Percentiles rank a stretch among this genome's conserved stretches.
Conservation (phyloP, 2,888 invertebrate species). For the Alloscopus bannaensis region DNA sequence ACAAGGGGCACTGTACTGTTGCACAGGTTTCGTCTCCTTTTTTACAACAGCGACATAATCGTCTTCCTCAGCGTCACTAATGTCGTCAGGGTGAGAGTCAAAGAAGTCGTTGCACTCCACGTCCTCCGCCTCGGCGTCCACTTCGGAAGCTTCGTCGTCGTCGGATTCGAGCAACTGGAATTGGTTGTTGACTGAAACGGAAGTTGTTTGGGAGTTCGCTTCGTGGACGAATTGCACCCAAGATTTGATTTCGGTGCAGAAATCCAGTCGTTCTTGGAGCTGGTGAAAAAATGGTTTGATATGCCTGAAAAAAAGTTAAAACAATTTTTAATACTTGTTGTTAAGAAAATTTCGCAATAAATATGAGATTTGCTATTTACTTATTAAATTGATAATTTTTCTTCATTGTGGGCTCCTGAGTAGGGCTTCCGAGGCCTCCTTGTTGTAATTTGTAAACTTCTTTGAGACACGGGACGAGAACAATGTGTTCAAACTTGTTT, state of each 20-base stretch:
- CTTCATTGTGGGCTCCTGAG: constrained; percentile 12
- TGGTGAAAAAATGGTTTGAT: constrained; percentile 34
- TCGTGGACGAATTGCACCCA: constrained; percentile 38
- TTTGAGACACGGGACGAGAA: constrained; percentile 50
- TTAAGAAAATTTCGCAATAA: neutral
- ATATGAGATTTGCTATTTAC: constrained; percentile 17
- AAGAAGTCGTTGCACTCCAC: neutral
- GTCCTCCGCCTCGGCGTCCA: neutral
- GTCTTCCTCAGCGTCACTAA: neutral
- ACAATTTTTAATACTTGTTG: neutral
- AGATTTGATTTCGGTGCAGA: constrained; percentile 31
- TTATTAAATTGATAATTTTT: constrained; percentile 37
- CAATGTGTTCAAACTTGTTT: constrained; percentile 31
- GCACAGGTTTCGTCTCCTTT: neutral
- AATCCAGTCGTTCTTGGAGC: constrained; percentile 21
- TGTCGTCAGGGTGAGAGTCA: neutral
- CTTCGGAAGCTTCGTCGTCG: neutral
- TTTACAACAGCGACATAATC: neutral
- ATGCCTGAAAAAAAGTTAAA: constrained; percentile 18
- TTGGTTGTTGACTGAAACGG: neutral
- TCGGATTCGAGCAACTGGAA: neutral
- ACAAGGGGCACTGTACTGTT: neutral
- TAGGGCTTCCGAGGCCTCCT: neutral
- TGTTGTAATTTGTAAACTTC: constrained; percentile 44
- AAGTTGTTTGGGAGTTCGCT: neutral